Percentiles rank a stretch among this genome's conserved stretches.
phyloP scores from a whole-genome alignment of 1,140 invertebrate genomes.

The Phenacoccus solenopsis region DNA sequence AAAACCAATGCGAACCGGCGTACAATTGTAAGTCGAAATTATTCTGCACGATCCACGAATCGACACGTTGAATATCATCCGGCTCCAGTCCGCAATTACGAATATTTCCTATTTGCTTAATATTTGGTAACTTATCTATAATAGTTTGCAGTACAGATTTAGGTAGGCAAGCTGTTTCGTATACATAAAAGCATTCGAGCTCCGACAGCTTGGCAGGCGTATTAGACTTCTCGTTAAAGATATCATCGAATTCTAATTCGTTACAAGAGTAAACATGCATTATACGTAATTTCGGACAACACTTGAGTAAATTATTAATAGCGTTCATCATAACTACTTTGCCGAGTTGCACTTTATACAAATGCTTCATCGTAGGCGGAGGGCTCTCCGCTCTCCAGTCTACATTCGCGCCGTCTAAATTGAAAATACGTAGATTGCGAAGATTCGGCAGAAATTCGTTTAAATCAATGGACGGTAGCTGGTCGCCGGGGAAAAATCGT shows the following conservation, averaged over 20 bases:
- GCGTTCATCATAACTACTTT: constrained; percentile 31
- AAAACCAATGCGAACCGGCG: constrained; percentile 38
- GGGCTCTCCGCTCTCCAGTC: constrained; percentile 29
- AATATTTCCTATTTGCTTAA: constrained; percentile 36
- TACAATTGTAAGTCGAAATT: constrained; percentile 37
- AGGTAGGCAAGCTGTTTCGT: constrained; percentile 35
- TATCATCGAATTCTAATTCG: constrained; percentile 23
- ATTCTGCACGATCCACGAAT: constrained; percentile 30
- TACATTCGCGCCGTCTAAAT: constrained; percentile 33
- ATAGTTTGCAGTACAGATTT: constrained; percentile 33
- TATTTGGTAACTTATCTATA: constrained; percentile 32
- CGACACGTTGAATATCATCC: constrained; percentile 33
- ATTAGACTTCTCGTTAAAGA: constrained; percentile 20
- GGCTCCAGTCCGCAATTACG: constrained; percentile 37
- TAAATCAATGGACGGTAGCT: constrained; percentile 32
- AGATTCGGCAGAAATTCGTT: constrained; percentile 33
- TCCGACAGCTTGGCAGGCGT: constrained; percentile 23
- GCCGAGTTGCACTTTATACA: constrained; percentile 35
- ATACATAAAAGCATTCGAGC: constrained; percentile 38
- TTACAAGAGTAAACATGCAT: constrained; percentile 35
- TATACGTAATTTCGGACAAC: constrained; percentile 32
- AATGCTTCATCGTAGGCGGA: constrained; percentile 24
- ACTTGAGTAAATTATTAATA: constrained; percentile 33
- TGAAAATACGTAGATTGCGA: constrained; percentile 33
- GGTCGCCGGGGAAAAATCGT: constrained; percentile 31